Evolutionary conservation across 2,113 vertebrate species (phyloP).

Genomic region (Ochotona princeps): DNA sequence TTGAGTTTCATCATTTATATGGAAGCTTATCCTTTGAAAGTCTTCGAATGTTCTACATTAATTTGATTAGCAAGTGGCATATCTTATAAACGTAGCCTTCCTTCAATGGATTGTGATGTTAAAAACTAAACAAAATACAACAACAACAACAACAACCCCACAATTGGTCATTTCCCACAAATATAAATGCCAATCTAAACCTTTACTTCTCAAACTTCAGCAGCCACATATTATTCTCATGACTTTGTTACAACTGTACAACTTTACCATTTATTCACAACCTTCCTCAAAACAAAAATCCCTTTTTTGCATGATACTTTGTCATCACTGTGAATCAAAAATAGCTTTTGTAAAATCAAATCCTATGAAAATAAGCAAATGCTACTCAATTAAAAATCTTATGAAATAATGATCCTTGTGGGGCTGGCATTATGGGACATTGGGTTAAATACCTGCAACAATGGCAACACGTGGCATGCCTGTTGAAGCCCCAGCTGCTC

Average conservation of each 20-base stretch:
- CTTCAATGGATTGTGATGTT: not conserved
- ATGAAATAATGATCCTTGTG: not conserved
- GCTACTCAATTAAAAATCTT: not conserved
- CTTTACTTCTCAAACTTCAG: not conserved
- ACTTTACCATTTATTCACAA: not conserved
- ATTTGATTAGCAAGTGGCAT: not conserved
- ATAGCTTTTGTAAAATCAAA: not conserved
- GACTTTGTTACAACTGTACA: not conserved
- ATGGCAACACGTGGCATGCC: no score
- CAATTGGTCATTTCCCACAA: not conserved
- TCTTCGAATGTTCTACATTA: not conserved
- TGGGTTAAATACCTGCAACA: no score
- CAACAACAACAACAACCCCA: no score
- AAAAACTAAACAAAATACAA: not conserved
- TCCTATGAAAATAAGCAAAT: conserved; percentile 35
- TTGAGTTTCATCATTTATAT: conserved; percentile 33
- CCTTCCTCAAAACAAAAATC: not conserved
- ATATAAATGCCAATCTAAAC: not conserved
- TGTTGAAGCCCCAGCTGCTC: no score
- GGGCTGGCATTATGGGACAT: no score
- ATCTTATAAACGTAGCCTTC: not conserved
- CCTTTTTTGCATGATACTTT: not conserved
- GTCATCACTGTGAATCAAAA: not conserved
- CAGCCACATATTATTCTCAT: not conserved
- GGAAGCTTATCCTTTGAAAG: not conserved